Conservation (phyloP, 2,888 invertebrate genomes). For the Acronicta psi region DNA sequence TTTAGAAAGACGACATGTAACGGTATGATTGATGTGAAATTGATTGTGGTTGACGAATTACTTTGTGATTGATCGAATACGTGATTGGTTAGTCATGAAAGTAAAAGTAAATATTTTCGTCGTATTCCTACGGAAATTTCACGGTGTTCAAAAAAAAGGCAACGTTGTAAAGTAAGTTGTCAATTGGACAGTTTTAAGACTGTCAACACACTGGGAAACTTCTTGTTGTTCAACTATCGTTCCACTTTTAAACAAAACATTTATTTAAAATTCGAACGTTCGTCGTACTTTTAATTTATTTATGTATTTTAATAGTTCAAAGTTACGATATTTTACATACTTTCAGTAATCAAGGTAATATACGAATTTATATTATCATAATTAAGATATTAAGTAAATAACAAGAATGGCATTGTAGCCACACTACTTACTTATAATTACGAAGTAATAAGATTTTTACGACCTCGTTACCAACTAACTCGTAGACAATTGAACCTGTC, state of each 20-base stretch:
- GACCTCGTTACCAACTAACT: conserved; percentile 5
- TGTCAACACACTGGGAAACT: neutral
- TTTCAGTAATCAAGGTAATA: no score
- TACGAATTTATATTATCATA: no score
- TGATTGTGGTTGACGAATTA: conserved; percentile 27
- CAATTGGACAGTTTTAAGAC: neutral
- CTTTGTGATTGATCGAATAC: neutral
- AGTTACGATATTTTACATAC: no score
- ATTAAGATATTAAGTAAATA: no score
- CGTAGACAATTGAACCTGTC: conserved; percentile 4
- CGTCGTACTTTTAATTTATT: no score
- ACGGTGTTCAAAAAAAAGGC: neutral
- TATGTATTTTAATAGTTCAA: no score
- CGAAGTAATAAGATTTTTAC: neutral
- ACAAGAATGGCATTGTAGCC: no score
- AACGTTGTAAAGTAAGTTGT: no score
- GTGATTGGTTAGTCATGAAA: conserved; percentile 2
- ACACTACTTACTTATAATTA: neutral
- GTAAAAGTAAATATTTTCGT: conserved; percentile 5
- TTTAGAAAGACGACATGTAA: neutral
- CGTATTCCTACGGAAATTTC: neutral
- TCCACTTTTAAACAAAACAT: conserved; percentile 4
- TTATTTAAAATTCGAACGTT: no score
- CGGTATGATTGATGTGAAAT: conserved; percentile 25
- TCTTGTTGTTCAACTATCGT: conserved; percentile 4